Base-by-base conservation (phyloP, 2,113 vertebrate species). In the Apodemus speciosus region DNA sequence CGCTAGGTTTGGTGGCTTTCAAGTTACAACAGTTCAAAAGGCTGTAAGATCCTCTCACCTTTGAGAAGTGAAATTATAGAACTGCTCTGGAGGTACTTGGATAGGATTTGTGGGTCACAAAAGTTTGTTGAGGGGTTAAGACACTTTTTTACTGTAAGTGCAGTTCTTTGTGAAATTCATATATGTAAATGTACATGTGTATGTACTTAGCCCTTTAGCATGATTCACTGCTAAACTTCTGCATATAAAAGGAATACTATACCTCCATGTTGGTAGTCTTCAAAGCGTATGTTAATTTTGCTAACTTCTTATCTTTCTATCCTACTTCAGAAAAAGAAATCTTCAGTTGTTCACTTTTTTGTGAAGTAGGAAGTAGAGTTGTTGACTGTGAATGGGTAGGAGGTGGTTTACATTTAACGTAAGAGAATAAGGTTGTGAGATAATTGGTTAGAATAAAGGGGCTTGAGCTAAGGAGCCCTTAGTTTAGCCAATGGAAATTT, bases 401-500 rank as follows among this genome's bases (percentile, higher is more conserved):
- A 93, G 11, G 35, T 85, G 35, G 18, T 51, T 35, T 87, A 87
- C 90, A 56, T 85, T 92, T 91, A 91, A 83, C 32, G 6, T n/a
- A 35, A 69, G 85, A 80, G 38, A 25, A 62, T n/a, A 56, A 87
- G 66, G 13, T 9, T 38, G 51, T 85, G 62, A 68, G n/a, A 58
- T 85, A 94, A 58, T 90, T 90, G 66, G 49, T 21, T 85, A 79
- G 30, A 80, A 35, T 87, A 85, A 75, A 91, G 49, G 53, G 9
- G 3, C 56, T 94, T n/a, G 3, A 71, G 32, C 62, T 84, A 90
- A 88, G 58, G 38, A 88, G 40, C 8, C 32, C 0, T 85, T 68
- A 93, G 38, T 69, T 91, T 91, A 90, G 80, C 69, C 88, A 51
- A 51, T 10, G 51, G n/a, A 84, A 1, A 90, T 71, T 84, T 94